Conservation (phyloP, 2,888 invertebrate genomes). For the Andrena dorsata region DNA sequence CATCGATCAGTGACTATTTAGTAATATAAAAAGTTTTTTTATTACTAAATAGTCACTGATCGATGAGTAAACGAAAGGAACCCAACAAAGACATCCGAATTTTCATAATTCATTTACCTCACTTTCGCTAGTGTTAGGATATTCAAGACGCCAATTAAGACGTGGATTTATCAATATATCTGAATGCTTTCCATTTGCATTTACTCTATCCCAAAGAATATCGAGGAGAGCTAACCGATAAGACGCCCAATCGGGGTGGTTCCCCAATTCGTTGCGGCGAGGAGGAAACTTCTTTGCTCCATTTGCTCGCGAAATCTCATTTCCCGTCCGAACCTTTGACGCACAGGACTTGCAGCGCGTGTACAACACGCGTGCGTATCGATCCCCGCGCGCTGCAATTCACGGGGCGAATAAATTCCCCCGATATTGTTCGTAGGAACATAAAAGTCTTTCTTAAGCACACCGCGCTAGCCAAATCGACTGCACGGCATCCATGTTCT, state of each 20-base stretch:
- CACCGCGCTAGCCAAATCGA: slow-evolving; percentile 54
- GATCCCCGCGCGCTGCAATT: slow-evolving; percentile 51
- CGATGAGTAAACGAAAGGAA: too few relatives aligned
- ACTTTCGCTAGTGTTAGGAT: background rate
- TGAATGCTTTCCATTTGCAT: background rate
- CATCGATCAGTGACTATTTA: too few relatives aligned
- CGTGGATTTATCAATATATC: background rate
- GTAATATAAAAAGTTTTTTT: too few relatives aligned
- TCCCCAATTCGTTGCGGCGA: background rate
- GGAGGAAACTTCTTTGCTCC: background rate
- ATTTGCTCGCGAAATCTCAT: slow-evolving; percentile 17
- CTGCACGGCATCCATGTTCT: slow-evolving; percentile 43
- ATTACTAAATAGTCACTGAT: too few relatives aligned
- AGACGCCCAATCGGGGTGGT: background rate
- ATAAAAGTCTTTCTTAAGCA: slow-evolving; percentile 63
- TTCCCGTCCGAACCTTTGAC: slow-evolving; percentile 30
- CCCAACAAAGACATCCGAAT: too few relatives aligned
- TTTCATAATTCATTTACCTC: background rate
- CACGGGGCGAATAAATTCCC: slow-evolving; percentile 52
- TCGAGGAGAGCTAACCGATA: background rate
- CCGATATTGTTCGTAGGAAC: slow-evolving; percentile 49
- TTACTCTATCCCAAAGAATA: too few relatives aligned
- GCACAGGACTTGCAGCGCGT: slow-evolving; percentile 5
- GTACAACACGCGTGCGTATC: slow-evolving; percentile 35
- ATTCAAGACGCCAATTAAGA: background rate